Evolutionary conservation across 2,888 invertebrate species (phyloP), one percentile per base, ranked within the genome.

Genomic region (Pollenia amentaria): DNA sequence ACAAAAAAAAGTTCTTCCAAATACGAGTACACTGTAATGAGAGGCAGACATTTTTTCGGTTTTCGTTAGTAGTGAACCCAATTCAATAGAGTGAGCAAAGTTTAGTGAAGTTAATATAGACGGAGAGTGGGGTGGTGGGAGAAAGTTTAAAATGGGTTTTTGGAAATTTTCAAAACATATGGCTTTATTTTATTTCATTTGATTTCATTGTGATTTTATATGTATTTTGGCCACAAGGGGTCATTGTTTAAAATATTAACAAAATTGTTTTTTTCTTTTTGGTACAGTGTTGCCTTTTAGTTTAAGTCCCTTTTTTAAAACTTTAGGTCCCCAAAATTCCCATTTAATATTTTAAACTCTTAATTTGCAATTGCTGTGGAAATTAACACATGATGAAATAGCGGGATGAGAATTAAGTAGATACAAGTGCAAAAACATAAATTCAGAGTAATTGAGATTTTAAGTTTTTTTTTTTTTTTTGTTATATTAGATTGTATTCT

Each of bases 111-210:
- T 44, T n/a, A 46, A n/a, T 72, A 18, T 51, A 51, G 12, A 1
- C 0, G 8, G 0, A 42, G 53, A 10, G 42, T 42, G 21, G 9
- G 48, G 70, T 46, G 62, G 29, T 18, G 29, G 51, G 11, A 21
- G 57, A 51, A 51, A 69, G 53, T 72, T 70, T 53, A 51, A 53
- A 72, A 29, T 60, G 70, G 44, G 38, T 80, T 67, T 29, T 64
- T 29, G 6, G 67, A 75, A 87, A 73, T 72, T 62, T 73, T 62
- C 67, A 72, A 84, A 87, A 84, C 84, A 87, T 87, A 87, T 87
- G 87, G 87, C 81, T 77, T 67, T 46, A 78, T 80, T 87, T 83
- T 10, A 53, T 72, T 29, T 75, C 29, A 72, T 60, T 79, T 79
- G 51, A 75, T 76, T 64, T 87, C 70, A 51, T 87, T 67, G 65